phyloP scores from a whole-genome alignment of 2,797 vertebrate species.

The Hippoglossus hippoglossus region DNA sequence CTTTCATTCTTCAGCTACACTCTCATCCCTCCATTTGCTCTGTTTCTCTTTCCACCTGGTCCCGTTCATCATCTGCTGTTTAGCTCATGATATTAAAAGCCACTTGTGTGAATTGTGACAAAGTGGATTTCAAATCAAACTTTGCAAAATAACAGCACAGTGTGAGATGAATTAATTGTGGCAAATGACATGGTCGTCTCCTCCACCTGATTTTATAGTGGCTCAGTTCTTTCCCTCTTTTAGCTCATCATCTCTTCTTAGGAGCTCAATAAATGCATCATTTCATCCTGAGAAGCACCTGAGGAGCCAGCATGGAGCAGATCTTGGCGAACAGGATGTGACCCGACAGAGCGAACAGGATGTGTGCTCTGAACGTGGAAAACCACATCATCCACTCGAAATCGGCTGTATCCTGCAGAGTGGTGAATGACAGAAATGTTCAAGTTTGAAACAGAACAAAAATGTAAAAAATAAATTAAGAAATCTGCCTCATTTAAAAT shows the following conservation, averaged over 20 bases:
- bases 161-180: neutral
- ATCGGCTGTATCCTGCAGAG: slow-evolving; percentile 90
- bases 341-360: slow-evolving; percentile 93
- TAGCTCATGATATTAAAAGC: slow-evolving; percentile 47
- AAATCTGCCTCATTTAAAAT: neutral
- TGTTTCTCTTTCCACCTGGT: slow-evolving; percentile 35
- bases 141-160: slow-evolving; percentile 2
- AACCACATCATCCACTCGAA: slow-evolving; percentile 99
- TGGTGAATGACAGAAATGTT: neutral
- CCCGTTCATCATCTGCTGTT: slow-evolving; percentile 43
- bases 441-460: neutral
- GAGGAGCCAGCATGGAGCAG: slow-evolving; percentile 90
- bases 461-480: no score
- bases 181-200: neutral
- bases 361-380: slow-evolving; percentile 91
- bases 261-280: slow-evolving; percentile 7
- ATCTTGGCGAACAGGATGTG: slow-evolving; percentile 96
- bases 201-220: slow-evolving; percentile 1
- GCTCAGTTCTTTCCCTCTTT: neutral
- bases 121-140: slow-evolving; percentile 34
- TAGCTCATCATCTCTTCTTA: neutral
- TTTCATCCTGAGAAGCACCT: slow-evolving; percentile 83
- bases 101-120: slow-evolving; percentile 27
- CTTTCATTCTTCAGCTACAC: slow-evolving; percentile 8
- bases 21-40: slow-evolving; percentile 13